These are phyloP conservation scores for Drosophila saltans DNA, from an alignment of 1,140 invertebrate species.

Conservation along the genomic window DNA sequence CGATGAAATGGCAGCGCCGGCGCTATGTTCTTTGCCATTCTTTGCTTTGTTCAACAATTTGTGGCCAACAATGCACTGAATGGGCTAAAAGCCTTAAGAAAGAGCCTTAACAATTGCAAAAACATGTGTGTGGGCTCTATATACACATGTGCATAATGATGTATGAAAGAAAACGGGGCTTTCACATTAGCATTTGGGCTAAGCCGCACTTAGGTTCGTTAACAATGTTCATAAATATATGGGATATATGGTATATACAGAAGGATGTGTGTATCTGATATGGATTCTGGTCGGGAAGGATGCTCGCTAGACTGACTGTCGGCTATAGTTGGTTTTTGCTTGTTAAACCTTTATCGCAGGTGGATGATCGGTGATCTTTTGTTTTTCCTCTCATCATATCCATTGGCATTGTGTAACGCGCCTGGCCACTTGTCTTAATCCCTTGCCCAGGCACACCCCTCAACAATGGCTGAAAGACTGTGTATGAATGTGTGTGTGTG, in stretches of 20 bases:
- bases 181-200: slow-evolving; percentile 65
- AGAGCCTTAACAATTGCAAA: slow-evolving; percentile 16
- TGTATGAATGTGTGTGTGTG: too few species aligned
- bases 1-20: slow-evolving; percentile 58
- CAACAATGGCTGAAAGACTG: slow-evolving; percentile 45
- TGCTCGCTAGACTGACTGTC: slow-evolving; percentile 58
- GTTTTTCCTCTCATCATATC: not conserved
- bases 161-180: slow-evolving; percentile 42
- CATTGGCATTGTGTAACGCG: slow-evolving; percentile 63
- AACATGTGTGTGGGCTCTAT: slow-evolving; percentile 39
- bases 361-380: slow-evolving; percentile 60
- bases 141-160: not conserved
- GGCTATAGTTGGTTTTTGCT: not conserved
- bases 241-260: not conserved
- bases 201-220: slow-evolving; percentile 69
- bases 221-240: not conserved
- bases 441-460: slow-evolving; percentile 63
- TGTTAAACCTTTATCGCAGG: slow-evolving; percentile 65
- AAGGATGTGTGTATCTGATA: not conserved
- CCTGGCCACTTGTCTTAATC: slow-evolving; percentile 63
- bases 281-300: not conserved
- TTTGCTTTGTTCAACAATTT: slow-evolving; percentile 69
- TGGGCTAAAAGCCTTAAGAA: slow-evolving; percentile 55
- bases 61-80: slow-evolving; percentile 52
- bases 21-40: slow-evolving; percentile 48